Base-by-base conservation (phyloP, 2,888 invertebrate species). In the Dryadula phaetusa region DNA sequence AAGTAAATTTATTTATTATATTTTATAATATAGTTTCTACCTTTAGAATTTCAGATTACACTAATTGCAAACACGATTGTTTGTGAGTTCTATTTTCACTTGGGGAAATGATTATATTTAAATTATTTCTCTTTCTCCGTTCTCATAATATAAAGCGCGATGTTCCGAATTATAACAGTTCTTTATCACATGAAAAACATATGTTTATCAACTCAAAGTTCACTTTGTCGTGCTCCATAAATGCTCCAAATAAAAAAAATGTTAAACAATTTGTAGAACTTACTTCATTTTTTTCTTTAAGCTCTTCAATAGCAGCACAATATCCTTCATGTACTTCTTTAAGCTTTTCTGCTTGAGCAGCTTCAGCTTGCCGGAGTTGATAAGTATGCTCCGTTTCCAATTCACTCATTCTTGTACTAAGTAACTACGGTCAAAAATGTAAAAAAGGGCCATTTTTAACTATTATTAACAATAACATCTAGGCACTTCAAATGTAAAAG, bases 341-440 rank as follows among this genome's bases (percentile, higher is more conserved):
- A 73, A 98, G 88, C 81, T 96, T 96, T 72, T 97, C 96, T 8
- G 96, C 95, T 81, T 97, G 96, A 16, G 95, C 92, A 61, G 96
- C 95, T 79, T 97, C 95, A 44, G 94, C 95, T 86, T 98, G 96
- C 28, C 96, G 94, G 76, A 97, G 93, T 82, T 98, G 97, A 81
- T 98, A 98, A 0, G 96, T 95, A 79, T 97, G 97, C 82, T 98
- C 98, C 14, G 96, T 96, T 80, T 97, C 96, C 75, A 98, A 90
- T 83, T 99, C 98, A 73, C 95, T 95, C 82, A 98, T 95, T 60
- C 97, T 94, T 22, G 95, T 94, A 73, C 94, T 95, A 28, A 96
- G 83, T 68, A 92, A 77, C 93, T 93, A 73, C 70, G 83, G 8
- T 28, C 73, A 72, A 61, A 74, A 34, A 16, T 18, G 16, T 22